Conservation (phyloP, 2,797 vertebrate species). For the Hippopotamyrus pictus region DNA sequence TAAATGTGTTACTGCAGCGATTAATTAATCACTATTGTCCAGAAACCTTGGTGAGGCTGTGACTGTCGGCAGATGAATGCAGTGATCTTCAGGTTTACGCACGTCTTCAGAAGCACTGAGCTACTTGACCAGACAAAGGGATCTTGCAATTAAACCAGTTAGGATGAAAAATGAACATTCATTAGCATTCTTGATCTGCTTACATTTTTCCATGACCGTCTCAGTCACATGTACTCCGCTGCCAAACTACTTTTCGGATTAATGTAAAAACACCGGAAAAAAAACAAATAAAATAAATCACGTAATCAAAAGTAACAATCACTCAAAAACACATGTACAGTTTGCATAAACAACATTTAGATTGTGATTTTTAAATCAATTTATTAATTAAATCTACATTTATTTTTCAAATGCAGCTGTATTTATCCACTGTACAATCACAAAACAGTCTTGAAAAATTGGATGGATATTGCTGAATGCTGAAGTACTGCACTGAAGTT, state of each 20-base stretch:
- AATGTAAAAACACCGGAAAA: neutral
- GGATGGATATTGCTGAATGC: neutral
- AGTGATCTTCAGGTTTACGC: conserved; percentile 43
- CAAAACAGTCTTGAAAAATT: neutral
- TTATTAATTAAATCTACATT: neutral
- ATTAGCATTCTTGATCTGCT: conserved; percentile 24
- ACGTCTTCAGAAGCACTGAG: conserved; percentile 31
- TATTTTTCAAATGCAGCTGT: neutral
- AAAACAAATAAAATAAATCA: neutral
- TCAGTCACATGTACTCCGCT: neutral
- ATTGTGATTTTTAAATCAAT: neutral
- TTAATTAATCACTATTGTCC: conserved; percentile 33
- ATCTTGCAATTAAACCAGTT: conserved; percentile 40
- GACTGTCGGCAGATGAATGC: conserved; percentile 26
- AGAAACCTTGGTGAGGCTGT: conserved; percentile 40
- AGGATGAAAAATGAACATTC: conserved; percentile 35
- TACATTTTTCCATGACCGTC: conserved; percentile 1
- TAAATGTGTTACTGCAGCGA: conserved; percentile 38
- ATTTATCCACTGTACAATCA: neutral
- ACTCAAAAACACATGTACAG: neutral
- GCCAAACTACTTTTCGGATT: neutral
- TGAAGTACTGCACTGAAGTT: neutral
- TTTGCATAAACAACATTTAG: neutral
- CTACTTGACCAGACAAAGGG: conserved; percentile 47
- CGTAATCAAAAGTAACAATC: neutral